These are phyloP conservation scores for Oryctes rhinoceros DNA, from an alignment of 1,140 invertebrate species.

Conservation along the genomic window DNA sequence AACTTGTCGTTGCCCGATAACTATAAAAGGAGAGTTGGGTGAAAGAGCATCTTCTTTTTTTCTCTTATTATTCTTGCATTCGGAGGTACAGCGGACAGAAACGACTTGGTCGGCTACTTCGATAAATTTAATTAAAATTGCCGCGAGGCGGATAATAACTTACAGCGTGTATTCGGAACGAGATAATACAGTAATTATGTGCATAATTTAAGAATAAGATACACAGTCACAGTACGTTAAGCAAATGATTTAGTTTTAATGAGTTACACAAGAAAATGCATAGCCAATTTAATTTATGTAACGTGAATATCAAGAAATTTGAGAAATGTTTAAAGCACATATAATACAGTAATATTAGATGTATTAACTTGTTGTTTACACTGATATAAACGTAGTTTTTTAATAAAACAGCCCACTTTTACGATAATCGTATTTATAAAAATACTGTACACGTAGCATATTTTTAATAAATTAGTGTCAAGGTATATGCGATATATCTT, in stretches of 20 bases:
- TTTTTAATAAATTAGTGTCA: too few relatives aligned
- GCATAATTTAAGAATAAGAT: background rate
- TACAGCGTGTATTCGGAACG: background rate
- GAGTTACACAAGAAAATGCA: background rate
- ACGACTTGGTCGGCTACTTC: slow-evolving; percentile 3
- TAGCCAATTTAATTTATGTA: too few relatives aligned
- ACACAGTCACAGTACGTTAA: background rate
- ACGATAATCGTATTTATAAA: too few relatives aligned
- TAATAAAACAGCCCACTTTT: too few relatives aligned
- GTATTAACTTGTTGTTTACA: too few relatives aligned
- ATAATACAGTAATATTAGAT: too few relatives aligned
- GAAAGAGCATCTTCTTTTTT: background rate
- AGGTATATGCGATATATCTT: too few relatives aligned
- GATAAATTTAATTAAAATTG: slow-evolving; percentile 30
- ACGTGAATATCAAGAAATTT: too few relatives aligned
- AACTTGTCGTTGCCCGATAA: slow-evolving; percentile 30
- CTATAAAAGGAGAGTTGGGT: slow-evolving; percentile 20
- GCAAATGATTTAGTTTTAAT: background rate
- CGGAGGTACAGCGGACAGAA: background rate
- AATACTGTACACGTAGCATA: too few relatives aligned
- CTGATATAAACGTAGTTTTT: too few relatives aligned
- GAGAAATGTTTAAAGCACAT: too few relatives aligned
- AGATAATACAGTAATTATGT: slow-evolving; percentile 25
- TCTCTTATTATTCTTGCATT: slow-evolving; percentile 1
- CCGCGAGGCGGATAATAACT: background rate